A percentile compares a stretch with the other conserved stretches of the same genome.
These are phyloP conservation scores for Periphyllus acericola DNA, from an alignment of 2,888 invertebrate species.

Conservation along the genomic window DNA sequence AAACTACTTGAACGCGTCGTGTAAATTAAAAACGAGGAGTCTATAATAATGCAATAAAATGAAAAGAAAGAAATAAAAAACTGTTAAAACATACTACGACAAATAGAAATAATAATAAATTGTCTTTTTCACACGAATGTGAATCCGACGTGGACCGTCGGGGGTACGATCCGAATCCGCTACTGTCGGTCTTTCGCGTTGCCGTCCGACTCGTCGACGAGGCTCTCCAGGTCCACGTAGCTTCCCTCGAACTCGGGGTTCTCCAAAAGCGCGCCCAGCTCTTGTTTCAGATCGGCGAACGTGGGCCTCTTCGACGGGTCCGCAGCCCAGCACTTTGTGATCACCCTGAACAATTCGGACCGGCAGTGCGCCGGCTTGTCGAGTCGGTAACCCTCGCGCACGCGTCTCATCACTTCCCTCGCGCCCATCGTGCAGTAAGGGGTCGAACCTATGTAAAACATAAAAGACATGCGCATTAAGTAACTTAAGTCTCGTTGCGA, in stretches of 20 bases:
- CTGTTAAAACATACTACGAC: background rate
- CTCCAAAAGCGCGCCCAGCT: slow-evolving; percentile 73
- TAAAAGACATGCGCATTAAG: background rate
- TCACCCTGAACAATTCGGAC: slow-evolving; percentile 75
- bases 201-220: slow-evolving; percentile 68
- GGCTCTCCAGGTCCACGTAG: slow-evolving; percentile 77
- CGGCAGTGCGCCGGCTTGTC: slow-evolving; percentile 84
- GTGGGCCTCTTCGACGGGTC: slow-evolving; percentile 79
- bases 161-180: background rate
- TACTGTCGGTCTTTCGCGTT: slow-evolving; percentile 39
- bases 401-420: slow-evolving; percentile 82
- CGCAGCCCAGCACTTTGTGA: slow-evolving; percentile 74
- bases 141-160: background rate
- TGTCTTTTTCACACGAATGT: background rate
- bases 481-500: too few relatives aligned
- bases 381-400: slow-evolving; percentile 81
- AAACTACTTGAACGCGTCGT: slow-evolving; percentile 5
- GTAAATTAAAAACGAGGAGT: slow-evolving; percentile 12
- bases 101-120: background rate
- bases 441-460: slow-evolving; percentile 75
- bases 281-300: slow-evolving; percentile 73
- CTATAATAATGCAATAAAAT: background rate
- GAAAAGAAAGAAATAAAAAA: slow-evolving; percentile 1
- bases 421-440: slow-evolving; percentile 88
- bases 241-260: slow-evolving; percentile 74